A percentile compares a stretch with the other conserved stretches of the same genome.
These are phyloP conservation scores for Coreoperca whiteheadi DNA, from an alignment of 2,113 vertebrate species.

Conservation along the genomic window DNA sequence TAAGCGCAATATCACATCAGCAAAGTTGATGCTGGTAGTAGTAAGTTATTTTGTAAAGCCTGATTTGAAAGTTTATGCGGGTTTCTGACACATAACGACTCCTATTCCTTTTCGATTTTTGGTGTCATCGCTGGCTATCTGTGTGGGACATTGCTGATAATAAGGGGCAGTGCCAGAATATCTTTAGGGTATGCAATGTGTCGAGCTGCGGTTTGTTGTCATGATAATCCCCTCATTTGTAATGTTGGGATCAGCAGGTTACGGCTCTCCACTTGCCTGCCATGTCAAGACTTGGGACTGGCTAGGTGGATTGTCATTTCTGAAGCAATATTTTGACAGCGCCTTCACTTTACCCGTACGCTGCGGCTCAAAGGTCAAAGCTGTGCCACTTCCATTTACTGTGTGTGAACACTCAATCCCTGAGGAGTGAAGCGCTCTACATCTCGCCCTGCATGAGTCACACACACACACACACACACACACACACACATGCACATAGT, in stretches of 20 bases:
- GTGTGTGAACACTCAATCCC: constrained; percentile 83
- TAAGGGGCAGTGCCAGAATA: constrained; percentile 77
- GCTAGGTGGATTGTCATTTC: constrained; percentile 86
- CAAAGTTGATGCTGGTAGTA: constrained; percentile 29
- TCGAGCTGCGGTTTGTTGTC: constrained; percentile 77
- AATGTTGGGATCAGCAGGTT: constrained; percentile 81
- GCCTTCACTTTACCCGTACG: constrained; percentile 79
- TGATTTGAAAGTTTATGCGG: constrained; percentile 46
- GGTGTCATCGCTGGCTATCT: constrained; percentile 68
- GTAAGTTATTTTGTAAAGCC: constrained; percentile 32
- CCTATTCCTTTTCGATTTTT: constrained; percentile 36
- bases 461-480: constrained; percentile 8
- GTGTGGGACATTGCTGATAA: constrained; percentile 71
- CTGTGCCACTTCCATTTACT: constrained; percentile 85
- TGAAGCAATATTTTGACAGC: constrained; percentile 87
- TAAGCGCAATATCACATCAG: neutral
- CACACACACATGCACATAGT: constrained; percentile 13
- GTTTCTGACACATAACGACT: constrained; percentile 40
- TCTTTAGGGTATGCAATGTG: constrained; percentile 78
- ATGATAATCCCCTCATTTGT: constrained; percentile 83
- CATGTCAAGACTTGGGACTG: constrained; percentile 81
- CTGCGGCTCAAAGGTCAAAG: constrained; percentile 86
- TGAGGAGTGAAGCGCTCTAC: constrained; percentile 71
- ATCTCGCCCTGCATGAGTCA: constrained; percentile 42
- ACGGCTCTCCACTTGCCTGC: constrained; percentile 76